Base-by-base conservation (phyloP, 2,888 invertebrate species). In the Pollenia angustigena region DNA sequence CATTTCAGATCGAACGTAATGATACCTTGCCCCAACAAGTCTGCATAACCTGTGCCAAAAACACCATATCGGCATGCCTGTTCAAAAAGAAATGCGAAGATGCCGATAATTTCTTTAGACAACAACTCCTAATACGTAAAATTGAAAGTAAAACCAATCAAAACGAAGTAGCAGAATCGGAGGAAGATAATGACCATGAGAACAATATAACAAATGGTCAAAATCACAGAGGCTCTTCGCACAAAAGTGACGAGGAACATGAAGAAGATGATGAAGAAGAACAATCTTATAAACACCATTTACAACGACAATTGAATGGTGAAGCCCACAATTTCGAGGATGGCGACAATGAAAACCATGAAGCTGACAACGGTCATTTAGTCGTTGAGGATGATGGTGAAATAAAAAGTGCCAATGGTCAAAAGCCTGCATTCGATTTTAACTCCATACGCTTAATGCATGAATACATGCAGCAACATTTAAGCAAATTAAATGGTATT, bases 1-100 rank as follows among this genome's bases (percentile, higher is more conserved):
- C 6, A 75, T 69, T 91, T 23, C 88, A 93, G 93, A 93, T 93
- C 76, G 90, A 91, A 80, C 92, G 92, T 75, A 91, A 90, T 66
- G 93, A 93, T 88, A 91, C 91, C 10, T 87, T 93, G 85, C 93
- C 93, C 64, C 93, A 93, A 81, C 92, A 93, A 89, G 93, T 93
- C 82, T 93, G 93, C 78, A 90, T 92, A 48, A 87, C 88, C 40
- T 93, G 93, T 87, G 93, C 93, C 71, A 92, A 92, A 88, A 91
- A 91, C 46, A 91, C 91, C 48, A 91, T 93, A 18, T 92, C 92
- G 76, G 93, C 93, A 7, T 93, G 91, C 80, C 90, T 91, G 66
- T 92, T 93, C 81, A 93, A 93, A 85, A 92, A 93, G 88, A 93
- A 93, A 88, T 93, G 93, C 87, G 93, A 93, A 90, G 93, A 93